These are phyloP conservation scores for Gryllus longicercus DNA, from an alignment of 2,888 invertebrate species.

Conservation along the genomic window DNA sequence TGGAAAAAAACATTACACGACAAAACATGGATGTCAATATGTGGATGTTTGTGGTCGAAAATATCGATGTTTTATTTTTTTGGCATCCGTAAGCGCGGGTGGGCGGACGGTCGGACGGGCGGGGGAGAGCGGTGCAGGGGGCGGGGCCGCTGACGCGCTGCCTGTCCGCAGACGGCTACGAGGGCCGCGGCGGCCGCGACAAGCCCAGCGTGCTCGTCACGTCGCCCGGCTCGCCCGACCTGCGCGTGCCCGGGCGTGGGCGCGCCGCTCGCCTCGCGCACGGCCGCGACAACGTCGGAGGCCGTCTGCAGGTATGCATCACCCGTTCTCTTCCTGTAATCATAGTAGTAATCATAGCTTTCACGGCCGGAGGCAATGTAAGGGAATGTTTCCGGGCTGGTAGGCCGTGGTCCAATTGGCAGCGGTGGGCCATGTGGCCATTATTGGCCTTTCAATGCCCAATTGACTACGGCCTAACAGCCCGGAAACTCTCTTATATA, in stretches of 20 bases:
- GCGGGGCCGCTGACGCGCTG: constrained; percentile 18
- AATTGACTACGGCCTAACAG: too few relatives aligned
- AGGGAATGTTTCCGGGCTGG: background rate
- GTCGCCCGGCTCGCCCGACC: constrained; percentile 88
- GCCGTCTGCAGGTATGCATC: constrained; percentile 69
- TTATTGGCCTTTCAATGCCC: too few relatives aligned
- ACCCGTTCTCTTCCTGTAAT: background rate
- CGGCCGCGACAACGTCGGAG: constrained; percentile 68
- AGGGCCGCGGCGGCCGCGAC: constrained; percentile 52
- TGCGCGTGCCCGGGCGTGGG: constrained; percentile 55
- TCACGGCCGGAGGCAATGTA: background rate
- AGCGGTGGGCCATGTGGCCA: too few relatives aligned
- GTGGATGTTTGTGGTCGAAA: too few relatives aligned
- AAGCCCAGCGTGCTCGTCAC: constrained; percentile 92
- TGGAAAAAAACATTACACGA: too few relatives aligned
- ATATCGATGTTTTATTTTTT: too few relatives aligned
- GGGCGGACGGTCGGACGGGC: background rate
- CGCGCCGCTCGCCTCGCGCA: constrained; percentile 41
- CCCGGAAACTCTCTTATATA: too few relatives aligned
- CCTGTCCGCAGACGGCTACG: constrained; percentile 34
- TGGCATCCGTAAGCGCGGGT: background rate
- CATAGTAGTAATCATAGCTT: too few relatives aligned
- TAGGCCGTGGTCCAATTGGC: too few relatives aligned
- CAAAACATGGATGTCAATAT: too few relatives aligned
- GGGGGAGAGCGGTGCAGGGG: background rate